phyloP scores from a whole-genome alignment of 1,140 invertebrate species.

The Drosophila nikananu region DNA sequence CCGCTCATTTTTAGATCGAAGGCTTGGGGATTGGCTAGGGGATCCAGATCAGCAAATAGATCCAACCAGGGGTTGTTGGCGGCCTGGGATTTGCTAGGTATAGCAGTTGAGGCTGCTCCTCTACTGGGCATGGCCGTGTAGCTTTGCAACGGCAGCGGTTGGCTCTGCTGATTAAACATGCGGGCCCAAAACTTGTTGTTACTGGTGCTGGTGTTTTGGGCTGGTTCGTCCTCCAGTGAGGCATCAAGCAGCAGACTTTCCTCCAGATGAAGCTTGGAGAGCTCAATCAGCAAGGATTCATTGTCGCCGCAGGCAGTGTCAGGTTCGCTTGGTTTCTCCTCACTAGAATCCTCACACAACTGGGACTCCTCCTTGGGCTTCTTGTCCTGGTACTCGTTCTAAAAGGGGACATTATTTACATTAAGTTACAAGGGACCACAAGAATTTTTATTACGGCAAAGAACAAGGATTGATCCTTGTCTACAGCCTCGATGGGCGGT shows the following conservation, averaged over 20 bases:
- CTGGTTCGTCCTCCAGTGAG: constrained; percentile 34
- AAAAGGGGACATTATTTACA: not conserved
- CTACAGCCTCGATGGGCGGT: constrained; percentile 82
- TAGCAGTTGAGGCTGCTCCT: not conserved
- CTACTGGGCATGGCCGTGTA: constrained; percentile 7
- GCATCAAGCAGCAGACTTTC: constrained; percentile 64
- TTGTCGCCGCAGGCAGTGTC: constrained; percentile 58
- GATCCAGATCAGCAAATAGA: constrained; percentile 97
- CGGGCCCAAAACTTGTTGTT: constrained; percentile 79
- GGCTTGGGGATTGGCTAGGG: constrained; percentile 91
- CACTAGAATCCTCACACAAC: constrained; percentile 9
- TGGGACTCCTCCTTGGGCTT: constrained; percentile 52
- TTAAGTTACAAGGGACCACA: too few species aligned
- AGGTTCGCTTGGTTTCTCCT: constrained; percentile 9
- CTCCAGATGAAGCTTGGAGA: constrained; percentile 65
- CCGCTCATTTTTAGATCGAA: constrained; percentile 81
- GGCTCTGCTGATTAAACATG: constrained; percentile 59
- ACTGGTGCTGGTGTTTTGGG: constrained; percentile 47
- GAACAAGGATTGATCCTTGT: constrained; percentile 89
- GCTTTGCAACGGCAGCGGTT: constrained; percentile 35
- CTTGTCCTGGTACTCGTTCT: constrained; percentile 74
- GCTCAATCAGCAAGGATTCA: constrained; percentile 71
- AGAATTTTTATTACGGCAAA: constrained; percentile 85
- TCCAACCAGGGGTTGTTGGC: constrained; percentile 91
- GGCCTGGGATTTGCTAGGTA: constrained; percentile 27